These are phyloP conservation scores for Lepidocyrtoides sp. DNA, from an alignment of 2,888 invertebrate species.

Conservation along the genomic window DNA sequence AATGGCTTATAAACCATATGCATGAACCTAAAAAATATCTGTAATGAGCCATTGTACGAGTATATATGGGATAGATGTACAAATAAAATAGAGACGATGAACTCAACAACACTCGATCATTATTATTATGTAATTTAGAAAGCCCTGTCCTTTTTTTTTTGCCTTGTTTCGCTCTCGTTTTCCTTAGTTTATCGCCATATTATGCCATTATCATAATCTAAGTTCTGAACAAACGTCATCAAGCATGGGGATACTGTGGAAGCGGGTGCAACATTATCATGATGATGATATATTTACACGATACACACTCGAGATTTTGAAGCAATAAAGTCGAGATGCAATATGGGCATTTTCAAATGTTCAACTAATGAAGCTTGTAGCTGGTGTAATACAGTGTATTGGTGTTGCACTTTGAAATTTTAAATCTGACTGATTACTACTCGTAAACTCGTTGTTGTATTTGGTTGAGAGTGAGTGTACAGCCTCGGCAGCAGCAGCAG, in stretches of 20 bases:
- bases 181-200: not conserved
- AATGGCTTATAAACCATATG: not conserved
- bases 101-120: not conserved
- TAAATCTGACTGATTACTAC: not conserved
- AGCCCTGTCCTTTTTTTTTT: conserved; percentile 31
- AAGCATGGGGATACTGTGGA: not conserved
- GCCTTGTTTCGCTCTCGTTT: conserved; percentile 29
- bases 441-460: not conserved
- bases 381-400: too few relatives aligned
- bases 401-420: too few relatives aligned
- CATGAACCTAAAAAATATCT: not conserved
- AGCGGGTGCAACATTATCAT: not conserved
- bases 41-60: not conserved
- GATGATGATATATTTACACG: not conserved
- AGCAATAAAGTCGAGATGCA: too few relatives aligned
- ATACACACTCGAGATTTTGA: not conserved
- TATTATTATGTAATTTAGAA: conserved; percentile 16
- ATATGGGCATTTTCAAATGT: too few relatives aligned
- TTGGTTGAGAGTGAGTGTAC: not conserved
- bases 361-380: too few relatives aligned
- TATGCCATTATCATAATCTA: not conserved
- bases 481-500: conserved; percentile 17
- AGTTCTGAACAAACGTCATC: not conserved
- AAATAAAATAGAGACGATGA: conserved; percentile 12
- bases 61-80: not conserved